Evolutionary conservation across 1,140 invertebrate genomes (phyloP), one percentile per base, ranked within the genome.

Genomic region (Lineus longissimus): DNA sequence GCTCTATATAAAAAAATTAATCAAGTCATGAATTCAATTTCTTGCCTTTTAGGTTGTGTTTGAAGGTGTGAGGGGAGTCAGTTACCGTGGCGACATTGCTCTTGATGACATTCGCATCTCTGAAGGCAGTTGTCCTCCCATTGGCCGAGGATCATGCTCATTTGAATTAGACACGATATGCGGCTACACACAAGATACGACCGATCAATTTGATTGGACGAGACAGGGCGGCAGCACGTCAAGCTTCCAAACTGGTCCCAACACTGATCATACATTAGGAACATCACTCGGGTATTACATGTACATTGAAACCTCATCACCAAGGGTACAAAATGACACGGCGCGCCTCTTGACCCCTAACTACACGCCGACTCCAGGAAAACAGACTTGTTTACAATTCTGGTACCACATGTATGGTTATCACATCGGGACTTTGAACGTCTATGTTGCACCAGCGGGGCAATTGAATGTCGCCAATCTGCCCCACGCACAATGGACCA

Each of bases 231-330:
- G 62, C 54, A 41, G 25, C 19, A 67, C 7, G 9, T 51, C 62
- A 58, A 56, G 55, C 60, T 27, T 19, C 6, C n/a, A n/a, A n/a
- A 77, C 75, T 15, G 77, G 76, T 4, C 75, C 75, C 27, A 31
- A 25, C 29, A 33, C 19, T 60, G 77, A 77, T 55, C 77, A 78
- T 61, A 76, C 75, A 7, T 59, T 63, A 43, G 62, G 64, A n/a
- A n/a, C n/a, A n/a, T n/a, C n/a, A 29, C 45, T 56, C 71, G 74
- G 74, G 27, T 76, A 76, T 64, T 82, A 80, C 66, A 64, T 76
- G n/a, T n/a, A n/a, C n/a, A 59, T 15, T 11, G 89, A 90, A 68
- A 87, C 88, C 45, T 86, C 88, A 0, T 66, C 73, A 0, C 86
- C 87, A 0, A 76, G 85, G 43, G 73, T 83, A 41, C 75, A 80